Conservation (phyloP, 2,113 vertebrate genomes). For the Glareola pratincola region DNA sequence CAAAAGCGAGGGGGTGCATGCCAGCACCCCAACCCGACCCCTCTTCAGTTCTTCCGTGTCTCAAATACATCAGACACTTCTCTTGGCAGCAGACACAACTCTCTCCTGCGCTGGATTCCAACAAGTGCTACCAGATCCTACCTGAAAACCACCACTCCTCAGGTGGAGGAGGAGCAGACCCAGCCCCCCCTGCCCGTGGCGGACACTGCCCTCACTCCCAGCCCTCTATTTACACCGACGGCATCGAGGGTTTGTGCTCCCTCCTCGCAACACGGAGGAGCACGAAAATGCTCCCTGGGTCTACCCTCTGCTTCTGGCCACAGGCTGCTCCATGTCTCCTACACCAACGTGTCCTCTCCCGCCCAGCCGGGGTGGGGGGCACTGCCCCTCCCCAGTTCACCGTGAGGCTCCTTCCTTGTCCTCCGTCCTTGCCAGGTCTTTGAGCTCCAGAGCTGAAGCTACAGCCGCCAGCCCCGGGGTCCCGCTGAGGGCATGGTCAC, state of each 20-base stretch:
- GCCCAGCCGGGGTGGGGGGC: accelerated
- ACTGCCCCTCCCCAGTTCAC: not conserved
- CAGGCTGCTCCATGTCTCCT: not conserved
- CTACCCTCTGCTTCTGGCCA: not conserved
- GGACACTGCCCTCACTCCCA: accelerated
- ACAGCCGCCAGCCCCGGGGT: not conserved
- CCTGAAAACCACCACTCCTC: not conserved
- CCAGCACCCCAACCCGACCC: not conserved
- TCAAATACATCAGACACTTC: not conserved
- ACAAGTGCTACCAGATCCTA: not conserved
- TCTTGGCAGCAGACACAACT: not conserved
- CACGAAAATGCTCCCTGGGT: not conserved
- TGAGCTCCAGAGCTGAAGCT: not conserved
- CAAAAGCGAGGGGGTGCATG: not conserved
- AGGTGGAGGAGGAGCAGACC: not conserved
- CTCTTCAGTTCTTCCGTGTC: not conserved
- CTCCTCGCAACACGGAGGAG: not conserved
- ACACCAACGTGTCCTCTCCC: not conserved
- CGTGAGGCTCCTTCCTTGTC: not conserved
- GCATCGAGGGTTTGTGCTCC: not conserved
- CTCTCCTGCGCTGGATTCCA: not conserved
- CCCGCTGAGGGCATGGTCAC: not conserved
- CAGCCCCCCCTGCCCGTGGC: not conserved
- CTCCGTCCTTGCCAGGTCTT: not conserved
- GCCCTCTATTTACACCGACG: not conserved